Conservation (phyloP, 1,140 invertebrate genomes). For the Brachionus koreanus region DNA sequence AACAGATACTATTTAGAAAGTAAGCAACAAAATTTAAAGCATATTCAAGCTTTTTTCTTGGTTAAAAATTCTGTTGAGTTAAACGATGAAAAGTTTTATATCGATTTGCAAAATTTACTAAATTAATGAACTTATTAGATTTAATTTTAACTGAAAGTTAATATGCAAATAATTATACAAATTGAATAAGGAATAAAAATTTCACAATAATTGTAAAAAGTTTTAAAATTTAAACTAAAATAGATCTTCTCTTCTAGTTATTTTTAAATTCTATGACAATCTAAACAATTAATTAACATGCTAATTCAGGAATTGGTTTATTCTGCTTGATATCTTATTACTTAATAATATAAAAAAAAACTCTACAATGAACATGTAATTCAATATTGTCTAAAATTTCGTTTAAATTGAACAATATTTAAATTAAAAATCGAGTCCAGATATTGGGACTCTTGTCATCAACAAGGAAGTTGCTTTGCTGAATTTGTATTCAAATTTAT, state of each 20-base stretch:
- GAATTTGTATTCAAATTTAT: neutral
- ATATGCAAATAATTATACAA: too few relatives aligned
- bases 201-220: neutral
- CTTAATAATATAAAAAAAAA: neutral
- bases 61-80: neutral
- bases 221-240: neutral
- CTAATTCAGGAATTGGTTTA: slow-evolving; percentile 1
- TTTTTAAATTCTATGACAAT: slow-evolving; percentile 25
- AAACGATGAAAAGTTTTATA: neutral
- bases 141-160: neutral
- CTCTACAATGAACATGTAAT: neutral
- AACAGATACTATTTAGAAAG: neutral
- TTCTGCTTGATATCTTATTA: neutral
- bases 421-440: neutral
- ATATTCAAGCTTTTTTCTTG: neutral
- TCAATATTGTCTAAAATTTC: neutral
- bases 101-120: neutral
- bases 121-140: neutral
- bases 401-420: neutral
- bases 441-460: neutral
- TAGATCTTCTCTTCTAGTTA: neutral
- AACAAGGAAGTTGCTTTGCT: neutral
- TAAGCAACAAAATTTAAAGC: neutral
- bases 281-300: slow-evolving; percentile 34
- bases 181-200: too few relatives aligned